Evolutionary conservation across 1,140 invertebrate species (phyloP), one percentile per base, ranked within the genome.

Genomic region (Monomorium pharaonis): DNA sequence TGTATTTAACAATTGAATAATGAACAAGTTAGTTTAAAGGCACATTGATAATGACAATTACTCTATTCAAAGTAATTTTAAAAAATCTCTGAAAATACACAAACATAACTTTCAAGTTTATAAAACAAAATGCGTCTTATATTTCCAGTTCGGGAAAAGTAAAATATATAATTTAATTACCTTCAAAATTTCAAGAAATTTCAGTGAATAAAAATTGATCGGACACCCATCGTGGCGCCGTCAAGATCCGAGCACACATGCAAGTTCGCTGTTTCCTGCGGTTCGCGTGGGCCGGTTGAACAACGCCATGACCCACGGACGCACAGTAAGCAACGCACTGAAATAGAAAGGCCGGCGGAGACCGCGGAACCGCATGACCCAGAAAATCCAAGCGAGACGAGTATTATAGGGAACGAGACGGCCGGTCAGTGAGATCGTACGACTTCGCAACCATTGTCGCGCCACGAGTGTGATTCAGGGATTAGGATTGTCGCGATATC

Each of bases 301-400:
- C 44, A 86, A 86, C 69, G 37, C 60, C n/a, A 42, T 67, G 44
- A 77, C 69, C 77, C 27, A 27, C n/a, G 33, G n/a, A 67, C n/a
- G 60, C 16, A 33, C 21, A 58, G 80, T 49, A 67, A 44, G 30
- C 74, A 37, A 63, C 44, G 83, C 60, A 86, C 63, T 86, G 89
- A 89, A 87, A 86, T 87, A 85, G 89, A 90, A 89, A 90, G 89
- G 89, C 83, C 49, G 65, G 60, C 62, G 63, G 72, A 67, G 56
- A 84, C 75, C 60, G 67, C 70, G 75, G 60, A 60, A 88, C 83
- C 51, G 84, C 86, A 67, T 91, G 90, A 91, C 90, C 90, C 80
- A 91, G 86, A 91, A 89, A 89, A 72, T 84, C 54, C 16, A 83
- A 88, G 47, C 84, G 62, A 78, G 37, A 74, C 89, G 54, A 33